phyloP scores from a whole-genome alignment of 2,113 vertebrate species.

The Heteronetta atricapilla region DNA sequence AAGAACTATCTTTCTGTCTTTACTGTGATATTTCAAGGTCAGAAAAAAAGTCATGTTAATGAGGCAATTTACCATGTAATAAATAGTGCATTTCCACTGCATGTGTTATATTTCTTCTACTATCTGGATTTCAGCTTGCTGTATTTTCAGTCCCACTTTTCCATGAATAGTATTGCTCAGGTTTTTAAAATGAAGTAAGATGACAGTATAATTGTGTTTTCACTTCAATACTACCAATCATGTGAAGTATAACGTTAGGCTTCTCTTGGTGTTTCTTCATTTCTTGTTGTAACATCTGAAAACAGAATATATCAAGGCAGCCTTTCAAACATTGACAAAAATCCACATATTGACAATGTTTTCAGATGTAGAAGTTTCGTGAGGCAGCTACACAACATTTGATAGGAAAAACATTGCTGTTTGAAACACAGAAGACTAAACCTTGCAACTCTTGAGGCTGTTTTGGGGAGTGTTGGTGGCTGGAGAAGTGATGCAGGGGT shows the following conservation, averaged over 20 bases:
- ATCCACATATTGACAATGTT: neutral
- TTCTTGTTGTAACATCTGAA: neutral
- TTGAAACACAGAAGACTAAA: neutral
- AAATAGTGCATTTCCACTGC: neutral
- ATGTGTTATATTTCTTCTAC: conserved; percentile 7
- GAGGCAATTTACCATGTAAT: neutral
- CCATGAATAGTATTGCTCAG: conserved; percentile 13
- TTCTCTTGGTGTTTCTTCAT: neutral
- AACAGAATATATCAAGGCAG: neutral
- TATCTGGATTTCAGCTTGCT: conserved; percentile 8
- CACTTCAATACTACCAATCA: neutral
- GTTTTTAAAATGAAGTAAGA: conserved; percentile 24
- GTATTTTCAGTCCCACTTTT: conserved; percentile 17
- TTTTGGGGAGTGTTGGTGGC: neutral
- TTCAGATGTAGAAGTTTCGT: neutral
- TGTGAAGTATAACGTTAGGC: neutral
- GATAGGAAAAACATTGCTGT: neutral
- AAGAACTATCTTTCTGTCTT: neutral
- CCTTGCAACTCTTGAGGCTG: neutral
- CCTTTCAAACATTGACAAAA: neutral
- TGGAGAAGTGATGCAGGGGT: too few relatives aligned
- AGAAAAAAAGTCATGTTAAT: conserved; percentile 12
- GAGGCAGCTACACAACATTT: neutral
- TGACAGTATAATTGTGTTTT: neutral
- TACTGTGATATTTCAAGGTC: conserved; percentile 34